Conservation (phyloP, 2,888 invertebrate genomes). For the Polylopha cassiicola region DNA sequence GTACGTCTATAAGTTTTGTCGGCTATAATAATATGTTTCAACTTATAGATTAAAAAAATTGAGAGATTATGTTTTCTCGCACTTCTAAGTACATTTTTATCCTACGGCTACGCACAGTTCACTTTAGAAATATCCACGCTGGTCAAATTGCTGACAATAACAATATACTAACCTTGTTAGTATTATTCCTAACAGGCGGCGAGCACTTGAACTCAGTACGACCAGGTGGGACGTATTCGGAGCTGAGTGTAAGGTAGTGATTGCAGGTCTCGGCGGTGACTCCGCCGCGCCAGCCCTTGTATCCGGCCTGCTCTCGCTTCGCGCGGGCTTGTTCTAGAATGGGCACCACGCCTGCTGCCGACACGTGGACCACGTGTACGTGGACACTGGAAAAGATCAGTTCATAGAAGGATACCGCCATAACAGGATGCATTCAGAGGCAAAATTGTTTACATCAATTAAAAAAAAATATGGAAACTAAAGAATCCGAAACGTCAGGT, state of each 20-base stretch:
- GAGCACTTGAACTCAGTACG: conserved; percentile 82
- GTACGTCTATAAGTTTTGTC: no score
- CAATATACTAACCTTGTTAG: conserved; percentile 64
- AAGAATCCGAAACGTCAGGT: no score
- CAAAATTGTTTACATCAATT: no score
- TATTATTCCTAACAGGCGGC: conserved; percentile 78
- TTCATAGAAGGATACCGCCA: no score
- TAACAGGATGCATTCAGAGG: no score
- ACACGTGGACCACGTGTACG: conserved; percentile 81
- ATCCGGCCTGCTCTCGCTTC: conserved; percentile 65
- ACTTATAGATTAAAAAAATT: no score
- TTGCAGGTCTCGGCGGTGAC: conserved; percentile 82
- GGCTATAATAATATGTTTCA: no score
- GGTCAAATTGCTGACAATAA: background rate
- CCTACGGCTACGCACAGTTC: no score
- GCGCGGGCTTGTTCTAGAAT: conserved; percentile 66
- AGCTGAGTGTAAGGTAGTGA: conserved; percentile 79
- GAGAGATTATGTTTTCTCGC: no score
- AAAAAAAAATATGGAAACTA: no score
- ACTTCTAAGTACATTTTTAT: no score
- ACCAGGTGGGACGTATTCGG: conserved; percentile 77
- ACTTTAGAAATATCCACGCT: no score
- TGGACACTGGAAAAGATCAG: conserved; percentile 57
- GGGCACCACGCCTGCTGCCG: conserved; percentile 74
- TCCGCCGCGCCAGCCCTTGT: conserved; percentile 65